Conservation (phyloP, 1,140 invertebrate species). For the Lepidurus couesii region DNA sequence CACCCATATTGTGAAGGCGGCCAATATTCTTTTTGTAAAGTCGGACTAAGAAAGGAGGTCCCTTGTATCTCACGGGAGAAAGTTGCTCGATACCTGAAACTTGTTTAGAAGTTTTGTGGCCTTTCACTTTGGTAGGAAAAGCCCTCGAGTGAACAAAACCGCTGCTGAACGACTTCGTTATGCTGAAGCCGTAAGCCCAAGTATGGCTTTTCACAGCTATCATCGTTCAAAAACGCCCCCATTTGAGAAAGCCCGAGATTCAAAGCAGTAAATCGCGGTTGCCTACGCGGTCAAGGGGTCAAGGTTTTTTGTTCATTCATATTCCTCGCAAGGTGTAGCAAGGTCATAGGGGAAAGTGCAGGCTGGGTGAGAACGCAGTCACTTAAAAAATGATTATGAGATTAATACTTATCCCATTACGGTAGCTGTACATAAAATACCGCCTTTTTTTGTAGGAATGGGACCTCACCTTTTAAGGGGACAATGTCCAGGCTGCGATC, state of each 20-base stretch:
- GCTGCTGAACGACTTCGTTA: not conserved
- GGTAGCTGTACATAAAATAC: not conserved
- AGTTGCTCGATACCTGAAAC: not conserved
- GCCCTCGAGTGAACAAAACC: not conserved
- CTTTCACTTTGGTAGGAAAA: conserved; percentile 22
- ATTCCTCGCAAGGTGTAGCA: not conserved
- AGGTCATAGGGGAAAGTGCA: not conserved
- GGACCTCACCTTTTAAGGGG: conserved; percentile 30
- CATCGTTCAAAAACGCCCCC: not conserved
- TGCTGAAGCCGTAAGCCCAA: not conserved
- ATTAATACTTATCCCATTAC: too few relatives aligned
- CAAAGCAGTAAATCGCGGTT: not conserved
- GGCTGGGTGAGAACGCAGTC: too few relatives aligned
- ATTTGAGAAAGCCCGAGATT: not conserved
- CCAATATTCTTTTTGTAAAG: not conserved
- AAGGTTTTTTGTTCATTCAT: not conserved
- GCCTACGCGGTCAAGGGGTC: not conserved
- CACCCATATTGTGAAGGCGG: not conserved
- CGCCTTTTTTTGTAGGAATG: conserved; percentile 24
- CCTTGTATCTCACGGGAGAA: not conserved
- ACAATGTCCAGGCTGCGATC: conserved; percentile 33
- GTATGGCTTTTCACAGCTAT: not conserved
- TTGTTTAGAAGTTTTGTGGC: not conserved
- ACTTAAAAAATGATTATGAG: too few relatives aligned
- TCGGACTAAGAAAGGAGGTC: not conserved